These are phyloP conservation scores for Lochmaea crataegi DNA, from an alignment of 2,888 invertebrate genomes.

Conservation along the genomic window DNA sequence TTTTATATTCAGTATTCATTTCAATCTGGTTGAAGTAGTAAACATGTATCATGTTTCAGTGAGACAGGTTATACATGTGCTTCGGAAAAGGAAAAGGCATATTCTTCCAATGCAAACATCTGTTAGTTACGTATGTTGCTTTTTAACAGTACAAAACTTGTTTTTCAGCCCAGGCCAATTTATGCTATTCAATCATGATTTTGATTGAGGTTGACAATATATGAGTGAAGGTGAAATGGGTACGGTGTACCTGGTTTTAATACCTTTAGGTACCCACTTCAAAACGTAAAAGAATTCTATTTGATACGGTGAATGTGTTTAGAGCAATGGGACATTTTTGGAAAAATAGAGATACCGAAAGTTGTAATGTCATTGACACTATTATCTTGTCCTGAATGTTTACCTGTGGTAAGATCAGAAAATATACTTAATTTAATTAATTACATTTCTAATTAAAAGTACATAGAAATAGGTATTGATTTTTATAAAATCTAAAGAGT, in stretches of 20 bases:
- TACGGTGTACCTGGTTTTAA: slow-evolving; percentile 12
- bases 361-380: background rate
- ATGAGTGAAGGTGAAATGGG: slow-evolving; percentile 36
- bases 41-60: slow-evolving; percentile 43
- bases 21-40: slow-evolving; percentile 36
- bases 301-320: background rate
- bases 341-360: background rate
- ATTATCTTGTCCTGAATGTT: background rate
- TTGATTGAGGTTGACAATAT: slow-evolving; percentile 58
- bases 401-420: too few relatives aligned
- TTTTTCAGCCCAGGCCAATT: slow-evolving; percentile 51
- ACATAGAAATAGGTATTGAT: too few relatives aligned
- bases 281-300: slow-evolving; percentile 18
- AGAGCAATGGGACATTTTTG: background rate
- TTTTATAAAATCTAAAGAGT: too few relatives aligned
- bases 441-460: too few relatives aligned
- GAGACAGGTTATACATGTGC: slow-evolving; percentile 43
- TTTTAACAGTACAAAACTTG: slow-evolving; percentile 46
- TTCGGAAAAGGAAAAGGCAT: slow-evolving; percentile 24
- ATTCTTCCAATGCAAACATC: slow-evolving; percentile 29
- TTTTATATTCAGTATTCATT: slow-evolving; percentile 25
- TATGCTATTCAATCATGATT: slow-evolving; percentile 52
- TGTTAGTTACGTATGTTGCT: slow-evolving; percentile 28
- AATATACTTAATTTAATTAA: too few relatives aligned
- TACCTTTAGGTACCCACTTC: slow-evolving; percentile 21